Evolutionary conservation across 2,113 vertebrate genomes (phyloP).

Genomic region (Balaeniceps rex): DNA sequence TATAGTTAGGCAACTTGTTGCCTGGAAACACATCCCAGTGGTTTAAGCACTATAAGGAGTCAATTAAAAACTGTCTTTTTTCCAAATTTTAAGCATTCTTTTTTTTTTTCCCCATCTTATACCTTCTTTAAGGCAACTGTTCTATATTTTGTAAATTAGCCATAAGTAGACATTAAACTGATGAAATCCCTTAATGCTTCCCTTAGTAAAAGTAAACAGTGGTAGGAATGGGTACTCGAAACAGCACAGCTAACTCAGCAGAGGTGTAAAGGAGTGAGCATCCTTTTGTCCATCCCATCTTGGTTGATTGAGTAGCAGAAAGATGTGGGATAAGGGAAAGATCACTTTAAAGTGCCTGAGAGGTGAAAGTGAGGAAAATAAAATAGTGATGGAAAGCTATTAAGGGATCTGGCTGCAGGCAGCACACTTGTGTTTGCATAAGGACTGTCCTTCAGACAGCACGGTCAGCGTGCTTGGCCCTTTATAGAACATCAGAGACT

Average conservation of each 20-base stretch:
- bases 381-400: not conserved
- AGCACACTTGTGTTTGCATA: slow-evolving; percentile 49
- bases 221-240: not conserved
- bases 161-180: not conserved
- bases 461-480: not conserved
- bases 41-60: not conserved
- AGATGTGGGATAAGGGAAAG: not conserved
- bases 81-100: not conserved
- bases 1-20: slow-evolving; percentile 36
- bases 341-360: not conserved
- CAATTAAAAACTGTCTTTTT: slow-evolving; percentile 13
- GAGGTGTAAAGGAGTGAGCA: not conserved
- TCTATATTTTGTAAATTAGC: not conserved
- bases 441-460: slow-evolving; percentile 44
- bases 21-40: slow-evolving; percentile 23
- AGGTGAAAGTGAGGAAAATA: slow-evolving; percentile 23
- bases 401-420: slow-evolving; percentile 26
- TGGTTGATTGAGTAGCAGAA: not conserved
- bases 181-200: not conserved
- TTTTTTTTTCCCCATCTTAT: not conserved
- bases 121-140: not conserved
- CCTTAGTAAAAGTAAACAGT: not conserved
- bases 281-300: not conserved
- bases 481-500: slow-evolving; percentile 51
- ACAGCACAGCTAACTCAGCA: not conserved